Evolutionary conservation across 1,140 invertebrate genomes (phyloP), one percentile per base, ranked within the genome.

Genomic region (Anthonomus grandis): DNA sequence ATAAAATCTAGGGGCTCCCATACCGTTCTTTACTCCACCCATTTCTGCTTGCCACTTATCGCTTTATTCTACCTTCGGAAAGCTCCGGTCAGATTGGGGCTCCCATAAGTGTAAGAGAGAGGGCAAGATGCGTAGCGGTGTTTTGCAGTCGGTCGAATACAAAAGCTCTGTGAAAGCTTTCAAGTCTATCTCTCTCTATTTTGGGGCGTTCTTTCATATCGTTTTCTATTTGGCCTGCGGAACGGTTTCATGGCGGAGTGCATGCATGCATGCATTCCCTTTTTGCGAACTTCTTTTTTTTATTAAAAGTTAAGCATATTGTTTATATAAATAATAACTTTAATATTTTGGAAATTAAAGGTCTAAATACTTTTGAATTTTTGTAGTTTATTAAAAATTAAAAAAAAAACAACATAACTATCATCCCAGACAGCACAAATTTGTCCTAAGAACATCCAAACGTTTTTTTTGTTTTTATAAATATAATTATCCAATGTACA

Each of bases 21-120:
- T 37, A 24, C 37, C 51, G 56, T 60, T 63, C 62, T 67, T 63
- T 60, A 67, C 67, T 69, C 66, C 67, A 68, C 67, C 67, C 68
- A 70, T 63, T 67, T 65, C 56, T 49, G 54, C 53, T 62, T 63
- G 64, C 63, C 59, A 63, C 62, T 62, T 67, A 60, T 68, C 66
- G 62, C 59, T 53, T 51, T 50, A 54, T 57, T 57, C 54, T 57
- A 70, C 62, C 60, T 64, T 66, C 64, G 57, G 50, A 55, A 44
- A 55, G 48, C 50, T 38, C 59, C n/a, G 55, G 44, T 63, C 27
- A 44, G 17, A 36, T 21, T 51, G 31, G 46, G 38, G 59, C 47
- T 44, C 52, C 50, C 59, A 59, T 63, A 62, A 60, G 54, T 19
- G 54, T 67, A 22, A 52, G 56, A 64, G 67, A 68, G 42, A 49